Conservation (phyloP, 2,888 invertebrate genomes). For the Aphelenchoides bicaudatus region DNA sequence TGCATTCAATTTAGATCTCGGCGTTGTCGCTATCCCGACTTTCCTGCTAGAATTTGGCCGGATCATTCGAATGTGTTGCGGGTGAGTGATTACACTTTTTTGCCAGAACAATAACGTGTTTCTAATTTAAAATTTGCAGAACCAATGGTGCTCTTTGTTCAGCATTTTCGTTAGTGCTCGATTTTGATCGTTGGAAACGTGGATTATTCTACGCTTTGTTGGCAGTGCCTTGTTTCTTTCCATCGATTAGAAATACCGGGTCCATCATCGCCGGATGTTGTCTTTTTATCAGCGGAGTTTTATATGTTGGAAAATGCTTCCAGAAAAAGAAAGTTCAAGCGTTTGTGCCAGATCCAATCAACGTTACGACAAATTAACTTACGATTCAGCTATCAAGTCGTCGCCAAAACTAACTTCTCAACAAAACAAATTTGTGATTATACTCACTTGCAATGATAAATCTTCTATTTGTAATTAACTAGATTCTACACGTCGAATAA, state of each 20-base stretch:
- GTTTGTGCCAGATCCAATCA: conserved; percentile 16
- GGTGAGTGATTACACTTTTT: conserved; percentile 21
- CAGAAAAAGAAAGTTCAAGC: conserved; percentile 37
- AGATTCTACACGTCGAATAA: too few species aligned
- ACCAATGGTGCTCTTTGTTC: conserved; percentile 30
- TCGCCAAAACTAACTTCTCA: too few species aligned
- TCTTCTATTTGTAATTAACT: too few species aligned
- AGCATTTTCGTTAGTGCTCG: conserved; percentile 31
- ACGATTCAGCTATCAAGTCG: too few species aligned
- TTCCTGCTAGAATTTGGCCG: conserved; percentile 36
- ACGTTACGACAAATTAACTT: background rate
- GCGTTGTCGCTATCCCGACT: conserved; percentile 29
- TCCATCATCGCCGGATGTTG: conserved; percentile 29
- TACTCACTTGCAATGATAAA: too few species aligned
- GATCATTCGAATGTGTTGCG: conserved; percentile 36
- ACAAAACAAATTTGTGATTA: too few species aligned
- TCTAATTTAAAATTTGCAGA: conserved; percentile 19
- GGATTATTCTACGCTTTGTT: conserved; percentile 30
- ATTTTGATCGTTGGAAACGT: conserved; percentile 35
- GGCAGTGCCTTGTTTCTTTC: conserved; percentile 31
- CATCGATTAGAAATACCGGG: conserved; percentile 20
- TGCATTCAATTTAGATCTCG: too few species aligned
- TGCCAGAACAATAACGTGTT: too few species aligned
- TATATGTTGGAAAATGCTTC: conserved; percentile 33
- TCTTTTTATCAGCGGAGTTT: conserved; percentile 31